Base-by-base conservation (phyloP, 2,113 vertebrate species). In the Oostethus manadensis region DNA sequence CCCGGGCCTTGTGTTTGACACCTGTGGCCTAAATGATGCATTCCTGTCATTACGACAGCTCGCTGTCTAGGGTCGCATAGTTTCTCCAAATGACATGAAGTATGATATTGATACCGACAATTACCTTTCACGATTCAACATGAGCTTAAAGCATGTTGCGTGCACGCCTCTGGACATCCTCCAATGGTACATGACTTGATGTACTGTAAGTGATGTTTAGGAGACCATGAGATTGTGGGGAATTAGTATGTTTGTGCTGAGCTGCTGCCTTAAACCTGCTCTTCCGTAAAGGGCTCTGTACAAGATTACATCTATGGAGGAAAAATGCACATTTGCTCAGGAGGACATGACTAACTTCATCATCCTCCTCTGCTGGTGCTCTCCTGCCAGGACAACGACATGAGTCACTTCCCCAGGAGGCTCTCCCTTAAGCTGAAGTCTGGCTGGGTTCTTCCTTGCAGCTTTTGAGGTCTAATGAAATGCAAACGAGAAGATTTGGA, bases 401-500 rank as follows among this genome's bases (percentile, higher is more conserved):
- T 71, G 61, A 78, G 56, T 84, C 61, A 74, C 59, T 73, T 67
- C 33, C 11, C 26, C 35, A 75, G 45, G 50, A 67, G 50, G 54
- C 42, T n/a, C 62, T 54, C 54, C 51, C 1, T 55, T 69, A 26
- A 1, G 14, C 43, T 26, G 2, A 76, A 74, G 68, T 67, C 54
- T 35, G 7, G 26, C 71, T 64, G 35, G 60, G 62, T 70, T 75
- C 51, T 76, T 70, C 51, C 64, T 42, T 66, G 48, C 51, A 60
- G 68, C 58, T 78, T 81, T 74, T 58, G 11, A 72, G 60, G 60
- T 76, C 62, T 62, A 71, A 78, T 71, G 35, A 61, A 56, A 81
- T 76, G 66, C 66, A 77, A 82, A 81, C 76, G 57, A 82, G 65
- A 47, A 10, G 35, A 60, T 68, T 53, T 45, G 11, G 14, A 66